Conservation (phyloP, 2,113 vertebrate genomes). For the Antigone vipio region DNA sequence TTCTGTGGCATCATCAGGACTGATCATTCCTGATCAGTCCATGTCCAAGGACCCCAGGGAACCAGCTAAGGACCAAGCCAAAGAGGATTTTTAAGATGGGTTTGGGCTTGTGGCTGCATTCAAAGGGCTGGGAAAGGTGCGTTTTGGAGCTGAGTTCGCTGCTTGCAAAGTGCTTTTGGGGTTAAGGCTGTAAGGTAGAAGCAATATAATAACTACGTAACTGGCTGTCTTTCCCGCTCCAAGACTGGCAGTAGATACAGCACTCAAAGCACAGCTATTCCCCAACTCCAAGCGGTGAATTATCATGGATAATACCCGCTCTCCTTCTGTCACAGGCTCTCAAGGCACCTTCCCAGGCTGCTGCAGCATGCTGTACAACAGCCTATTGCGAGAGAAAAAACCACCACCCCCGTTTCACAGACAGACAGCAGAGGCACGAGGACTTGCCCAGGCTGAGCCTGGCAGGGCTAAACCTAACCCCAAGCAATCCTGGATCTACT, state of each 20-base stretch:
- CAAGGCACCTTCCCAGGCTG: not conserved
- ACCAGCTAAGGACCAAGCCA: not conserved
- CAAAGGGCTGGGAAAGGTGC: not conserved
- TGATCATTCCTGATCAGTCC: not conserved
- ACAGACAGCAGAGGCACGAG: fast-evolving
- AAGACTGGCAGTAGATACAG: not conserved
- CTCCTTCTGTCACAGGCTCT: not conserved
- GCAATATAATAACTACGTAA: not conserved
- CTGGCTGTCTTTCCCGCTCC: not conserved
- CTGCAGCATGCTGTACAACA: not conserved
- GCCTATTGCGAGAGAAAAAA: not conserved
- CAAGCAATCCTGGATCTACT: not conserved
- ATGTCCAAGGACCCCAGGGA: not conserved
- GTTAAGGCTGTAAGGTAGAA: not conserved
- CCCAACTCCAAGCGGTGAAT: not conserved
- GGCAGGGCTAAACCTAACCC: not conserved
- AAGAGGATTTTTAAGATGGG: not conserved
- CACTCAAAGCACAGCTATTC: not conserved
- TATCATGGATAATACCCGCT: not conserved
- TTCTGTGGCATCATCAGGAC: not conserved
- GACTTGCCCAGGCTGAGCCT: not conserved
- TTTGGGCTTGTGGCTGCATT: not conserved
- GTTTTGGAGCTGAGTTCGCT: not conserved
- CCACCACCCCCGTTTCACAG: not conserved
- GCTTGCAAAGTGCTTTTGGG: not conserved